A percentile compares a stretch with the other conserved stretches of the same genome.
Conservation (phyloP, 2,797 vertebrate genomes). For the Fistularia tabacaria region DNA sequence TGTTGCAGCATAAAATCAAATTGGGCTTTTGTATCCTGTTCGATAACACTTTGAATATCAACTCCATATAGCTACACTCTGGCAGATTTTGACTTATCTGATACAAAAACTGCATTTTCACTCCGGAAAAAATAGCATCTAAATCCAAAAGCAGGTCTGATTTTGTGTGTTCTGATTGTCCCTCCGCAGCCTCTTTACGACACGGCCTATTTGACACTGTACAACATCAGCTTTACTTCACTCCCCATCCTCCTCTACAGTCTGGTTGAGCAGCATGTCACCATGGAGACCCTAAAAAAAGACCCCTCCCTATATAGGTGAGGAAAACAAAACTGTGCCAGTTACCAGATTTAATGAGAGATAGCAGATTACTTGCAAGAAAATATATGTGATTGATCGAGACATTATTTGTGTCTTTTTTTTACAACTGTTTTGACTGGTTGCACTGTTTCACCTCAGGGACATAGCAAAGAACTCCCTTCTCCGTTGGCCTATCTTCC, state of each 20-base stretch:
- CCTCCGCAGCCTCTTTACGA: conserved; percentile 89
- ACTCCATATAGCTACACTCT: not conserved
- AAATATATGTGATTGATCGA: not conserved
- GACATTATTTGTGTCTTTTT: not conserved
- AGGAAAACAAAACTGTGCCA: not conserved
- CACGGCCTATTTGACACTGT: conserved; percentile 95
- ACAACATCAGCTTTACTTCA: conserved; percentile 99
- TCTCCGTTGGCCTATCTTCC: conserved; percentile 90
- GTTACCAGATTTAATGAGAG: not conserved
- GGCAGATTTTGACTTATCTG: not conserved
- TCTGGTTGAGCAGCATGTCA: conserved; percentile 92
- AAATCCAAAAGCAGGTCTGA: not conserved
- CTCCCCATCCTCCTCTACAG: conserved; percentile 96
- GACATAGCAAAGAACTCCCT: conserved; percentile 94
- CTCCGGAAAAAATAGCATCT: too few species aligned
- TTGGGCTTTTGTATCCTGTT: too few species aligned
- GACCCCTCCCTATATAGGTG: conserved; percentile 93
- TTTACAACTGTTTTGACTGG: not conserved
- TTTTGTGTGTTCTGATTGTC: conserved; percentile 12
- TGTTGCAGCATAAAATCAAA: too few species aligned
- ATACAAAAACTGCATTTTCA: too few species aligned
- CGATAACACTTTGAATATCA: not conserved
- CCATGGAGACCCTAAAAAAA: conserved; percentile 85
- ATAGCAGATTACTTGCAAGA: not conserved
- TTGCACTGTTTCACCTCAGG: conserved; percentile 59